Conservation (phyloP, 2,888 invertebrate genomes). For the Terebella lapidaria region DNA sequence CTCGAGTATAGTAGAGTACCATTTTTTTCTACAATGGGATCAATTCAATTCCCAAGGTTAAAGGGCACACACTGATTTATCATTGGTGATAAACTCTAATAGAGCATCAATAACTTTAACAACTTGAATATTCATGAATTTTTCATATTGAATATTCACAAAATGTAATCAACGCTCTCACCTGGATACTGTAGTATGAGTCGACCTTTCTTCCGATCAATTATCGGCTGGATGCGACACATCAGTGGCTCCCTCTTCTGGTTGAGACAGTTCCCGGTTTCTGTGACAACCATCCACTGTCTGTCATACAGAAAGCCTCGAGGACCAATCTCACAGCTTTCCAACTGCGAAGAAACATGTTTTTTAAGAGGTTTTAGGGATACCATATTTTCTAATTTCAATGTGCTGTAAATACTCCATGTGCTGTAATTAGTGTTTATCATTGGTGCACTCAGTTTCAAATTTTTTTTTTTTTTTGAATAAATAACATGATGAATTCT, state of each 20-base stretch:
- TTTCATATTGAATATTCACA: neutral
- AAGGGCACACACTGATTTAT: no score
- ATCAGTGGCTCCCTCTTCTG: slow-evolving; percentile 79
- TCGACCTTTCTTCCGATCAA: slow-evolving; percentile 61
- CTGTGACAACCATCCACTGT: slow-evolving; percentile 86
- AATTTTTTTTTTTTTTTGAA: no score
- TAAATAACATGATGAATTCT: no score
- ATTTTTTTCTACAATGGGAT: no score
- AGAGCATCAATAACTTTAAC: neutral
- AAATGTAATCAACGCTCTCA: no score
- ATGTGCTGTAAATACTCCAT: no score
- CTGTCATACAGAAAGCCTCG: slow-evolving; percentile 84
- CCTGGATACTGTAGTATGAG: slow-evolving; percentile 20
- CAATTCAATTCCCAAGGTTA: no score
- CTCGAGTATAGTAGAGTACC: no score
- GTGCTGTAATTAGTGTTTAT: no score
- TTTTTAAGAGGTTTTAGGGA: no score
- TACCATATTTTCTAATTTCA: no score
- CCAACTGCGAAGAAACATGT: slow-evolving; percentile 56
- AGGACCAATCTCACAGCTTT: slow-evolving; percentile 67
- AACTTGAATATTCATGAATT: neutral
- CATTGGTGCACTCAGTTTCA: no score
- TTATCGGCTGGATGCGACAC: slow-evolving; percentile 70
- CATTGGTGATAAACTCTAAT: neutral
- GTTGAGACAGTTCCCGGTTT: slow-evolving; percentile 75